These are phyloP conservation scores for Petrolisthes cinctipes DNA, from an alignment of 2,888 invertebrate species.

Conservation along the genomic window DNA sequence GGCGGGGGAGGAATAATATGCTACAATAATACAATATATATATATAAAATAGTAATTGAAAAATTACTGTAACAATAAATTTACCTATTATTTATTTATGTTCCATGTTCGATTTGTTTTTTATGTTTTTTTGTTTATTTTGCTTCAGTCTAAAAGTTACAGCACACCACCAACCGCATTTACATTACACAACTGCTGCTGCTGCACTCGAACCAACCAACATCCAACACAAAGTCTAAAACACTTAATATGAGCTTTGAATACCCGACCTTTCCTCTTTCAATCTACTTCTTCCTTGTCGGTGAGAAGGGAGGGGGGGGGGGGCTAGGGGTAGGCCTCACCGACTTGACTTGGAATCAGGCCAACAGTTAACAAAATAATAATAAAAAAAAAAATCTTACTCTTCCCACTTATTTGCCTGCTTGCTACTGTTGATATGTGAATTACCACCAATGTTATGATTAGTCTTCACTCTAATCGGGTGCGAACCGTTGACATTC, in stretches of 20 bases:
- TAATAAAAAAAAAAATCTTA: too few relatives aligned
- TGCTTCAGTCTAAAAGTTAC: background rate
- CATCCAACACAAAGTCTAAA: too few relatives aligned
- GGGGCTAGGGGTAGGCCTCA: too few relatives aligned
- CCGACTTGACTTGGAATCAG: too few relatives aligned
- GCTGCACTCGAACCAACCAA: too few relatives aligned
- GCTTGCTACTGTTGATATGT: slow-evolving; percentile 39
- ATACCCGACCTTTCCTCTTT: too few relatives aligned
- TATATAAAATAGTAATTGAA: background rate
- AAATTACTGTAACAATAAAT: slow-evolving; percentile 3
- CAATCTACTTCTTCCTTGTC: too few relatives aligned
- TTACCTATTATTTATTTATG: slow-evolving; percentile 35
- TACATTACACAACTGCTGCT: too few relatives aligned
- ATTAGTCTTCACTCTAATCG: background rate
- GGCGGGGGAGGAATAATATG: background rate
- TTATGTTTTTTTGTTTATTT: background rate
- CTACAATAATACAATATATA: background rate
- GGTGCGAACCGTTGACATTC: slow-evolving; percentile 9
- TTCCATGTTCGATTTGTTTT: slow-evolving; percentile 48
- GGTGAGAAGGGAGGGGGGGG: too few relatives aligned
- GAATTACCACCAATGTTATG: slow-evolving; percentile 29
- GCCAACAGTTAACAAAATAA: too few relatives aligned
- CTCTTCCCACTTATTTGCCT: background rate
- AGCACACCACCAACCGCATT: background rate
- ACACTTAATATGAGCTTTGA: too few relatives aligned